Evolutionary conservation across 2,113 vertebrate species (phyloP), one percentile per base, ranked within the genome.

Genomic region (Plectropomus leopardus): DNA sequence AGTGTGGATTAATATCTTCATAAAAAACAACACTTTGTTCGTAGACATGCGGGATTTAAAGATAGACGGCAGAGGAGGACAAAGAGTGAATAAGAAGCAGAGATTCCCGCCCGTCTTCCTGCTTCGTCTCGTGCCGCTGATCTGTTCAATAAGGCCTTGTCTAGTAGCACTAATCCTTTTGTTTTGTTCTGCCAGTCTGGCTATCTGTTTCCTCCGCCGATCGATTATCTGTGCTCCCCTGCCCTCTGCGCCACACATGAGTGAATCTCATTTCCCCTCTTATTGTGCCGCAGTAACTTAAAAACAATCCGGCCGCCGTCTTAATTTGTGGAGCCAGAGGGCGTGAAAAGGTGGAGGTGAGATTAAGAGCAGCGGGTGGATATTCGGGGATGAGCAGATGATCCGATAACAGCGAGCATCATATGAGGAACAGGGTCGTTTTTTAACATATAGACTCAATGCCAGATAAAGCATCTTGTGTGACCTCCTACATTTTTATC

Each of bases 221-320:
- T 86, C 60, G 78, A 86, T 84, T 74, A 74, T 50, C 68, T 60
- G 71, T 32, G 73, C 80, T 4, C 32, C 59, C 48, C 47, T 61
- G 80, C 45, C 59, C 65, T 32, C 67, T 4, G 30, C 26, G 23
- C 10, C 17, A 53, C 79, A 80, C 80, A 61, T 74, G 75, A 80
- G 16, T 73, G 67, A 78, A 81, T 88, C 82, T 88, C 63, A 90
- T 87, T 88, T 86, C 88, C 88, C 24, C 19, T 82, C 42, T 53
- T 61, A 67, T 82, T 86, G 66, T 86, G 51, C 28, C 14, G 32
- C 28, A 24, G 71, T 23, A 59, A 77, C 68, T 84, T 75, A 19
- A 77, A 80, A 83, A 87, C 72, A 82, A 73, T 44, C 76, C 76
- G 10, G 48, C 30, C 2, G 14, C 10, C 16, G 2, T 60, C 53